phyloP scores from a whole-genome alignment of 2,113 vertebrate species.

The Ploceus nigricollis region DNA sequence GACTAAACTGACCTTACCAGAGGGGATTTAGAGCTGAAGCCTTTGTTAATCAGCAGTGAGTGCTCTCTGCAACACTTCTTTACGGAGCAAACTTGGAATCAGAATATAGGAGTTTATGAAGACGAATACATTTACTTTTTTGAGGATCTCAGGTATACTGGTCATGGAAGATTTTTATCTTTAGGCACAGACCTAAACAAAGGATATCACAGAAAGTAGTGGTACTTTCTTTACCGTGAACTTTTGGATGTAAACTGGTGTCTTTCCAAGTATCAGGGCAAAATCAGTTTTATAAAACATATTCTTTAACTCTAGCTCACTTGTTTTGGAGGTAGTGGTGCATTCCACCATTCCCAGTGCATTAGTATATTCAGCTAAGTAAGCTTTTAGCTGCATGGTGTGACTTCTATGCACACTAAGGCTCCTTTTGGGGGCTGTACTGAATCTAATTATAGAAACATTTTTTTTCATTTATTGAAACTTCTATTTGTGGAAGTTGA shows the following conservation, averaged over 20 bases:
- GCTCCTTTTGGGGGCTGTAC: not conserved
- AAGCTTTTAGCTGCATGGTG: conserved; percentile 7
- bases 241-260: not conserved
- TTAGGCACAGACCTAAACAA: not conserved
- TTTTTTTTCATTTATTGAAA: not conserved
- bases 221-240: not conserved
- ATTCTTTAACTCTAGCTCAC: not conserved
- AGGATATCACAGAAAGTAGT: not conserved
- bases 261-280: not conserved
- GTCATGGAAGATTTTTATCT: not conserved
- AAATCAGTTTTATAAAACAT: not conserved
- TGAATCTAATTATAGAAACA: not conserved
- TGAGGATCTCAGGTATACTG: not conserved
- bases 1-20: not conserved
- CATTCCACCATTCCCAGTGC: not conserved
- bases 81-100: not conserved
- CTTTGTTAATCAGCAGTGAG: not conserved
- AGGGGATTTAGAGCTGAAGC: not conserved
- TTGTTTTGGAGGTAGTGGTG: not conserved
- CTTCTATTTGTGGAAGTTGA: not conserved
- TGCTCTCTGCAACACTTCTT: not conserved
- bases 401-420: not conserved
- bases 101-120: not conserved
- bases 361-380: not conserved
- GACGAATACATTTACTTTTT: rapidly evolving